phyloP scores from a whole-genome alignment of 2,113 vertebrate genomes.

The Urocitellus parryii region DNA sequence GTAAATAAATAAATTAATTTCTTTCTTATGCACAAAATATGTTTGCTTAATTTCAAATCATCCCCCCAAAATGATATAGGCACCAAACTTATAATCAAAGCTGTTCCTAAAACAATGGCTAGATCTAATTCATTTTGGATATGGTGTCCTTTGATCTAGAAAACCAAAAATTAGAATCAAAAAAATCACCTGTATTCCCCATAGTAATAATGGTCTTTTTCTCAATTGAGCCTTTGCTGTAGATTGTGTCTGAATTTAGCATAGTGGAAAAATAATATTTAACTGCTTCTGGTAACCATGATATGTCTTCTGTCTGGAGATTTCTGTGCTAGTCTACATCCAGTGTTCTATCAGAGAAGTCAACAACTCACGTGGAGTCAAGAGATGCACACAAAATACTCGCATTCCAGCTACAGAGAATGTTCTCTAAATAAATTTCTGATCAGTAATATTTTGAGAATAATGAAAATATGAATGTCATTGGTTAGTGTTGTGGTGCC shows the following conservation, averaged over 20 bases:
- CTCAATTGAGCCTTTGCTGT: too few species aligned
- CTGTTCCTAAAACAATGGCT: neutral
- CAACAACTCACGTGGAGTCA: neutral
- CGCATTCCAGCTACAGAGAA: neutral
- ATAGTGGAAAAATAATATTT: neutral
- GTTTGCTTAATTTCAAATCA: too few species aligned
- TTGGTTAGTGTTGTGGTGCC: neutral
- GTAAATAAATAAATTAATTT: neutral
- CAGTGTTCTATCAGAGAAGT: neutral
- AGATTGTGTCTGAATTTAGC: neutral
- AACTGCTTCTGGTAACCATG: neutral
- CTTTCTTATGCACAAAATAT: too few species aligned
- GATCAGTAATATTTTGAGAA: neutral
- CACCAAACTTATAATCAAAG: neutral
- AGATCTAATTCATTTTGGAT: neutral
- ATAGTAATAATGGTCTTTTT: too few species aligned
- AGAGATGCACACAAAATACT: neutral
- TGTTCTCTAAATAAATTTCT: neutral
- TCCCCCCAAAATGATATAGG: neutral
- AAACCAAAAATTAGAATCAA: neutral
- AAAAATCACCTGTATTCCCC: neutral
- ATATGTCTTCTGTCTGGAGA: neutral
- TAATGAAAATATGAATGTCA: neutral
- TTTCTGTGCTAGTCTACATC: neutral
- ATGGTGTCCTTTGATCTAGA: neutral